Conservation (phyloP, 2,888 invertebrate genomes). For the Diaphora mendica region DNA sequence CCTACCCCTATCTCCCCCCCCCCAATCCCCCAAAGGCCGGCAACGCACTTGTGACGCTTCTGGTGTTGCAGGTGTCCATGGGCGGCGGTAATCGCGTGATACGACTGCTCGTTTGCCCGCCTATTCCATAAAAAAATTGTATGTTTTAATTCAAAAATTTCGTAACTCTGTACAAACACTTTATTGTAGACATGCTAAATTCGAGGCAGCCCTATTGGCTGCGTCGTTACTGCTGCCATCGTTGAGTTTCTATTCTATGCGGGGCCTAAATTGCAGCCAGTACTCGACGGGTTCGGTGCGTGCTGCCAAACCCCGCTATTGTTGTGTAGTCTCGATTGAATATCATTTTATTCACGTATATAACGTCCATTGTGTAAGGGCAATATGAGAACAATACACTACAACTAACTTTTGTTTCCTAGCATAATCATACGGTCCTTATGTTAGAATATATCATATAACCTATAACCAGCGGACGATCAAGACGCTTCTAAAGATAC, state of each 20-base stretch:
- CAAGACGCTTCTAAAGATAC: too few species aligned
- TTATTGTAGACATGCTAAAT: neutral
- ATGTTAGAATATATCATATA: too few species aligned
- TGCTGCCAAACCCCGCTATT: constrained; percentile 43
- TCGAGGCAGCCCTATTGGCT: constrained; percentile 28
- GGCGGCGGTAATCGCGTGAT: too few species aligned
- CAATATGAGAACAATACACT: neutral
- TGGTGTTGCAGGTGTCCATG: too few species aligned
- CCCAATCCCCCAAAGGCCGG: too few species aligned
- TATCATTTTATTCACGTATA: constrained; percentile 19
- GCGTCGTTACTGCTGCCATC: constrained; percentile 37
- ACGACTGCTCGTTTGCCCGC: too few species aligned
- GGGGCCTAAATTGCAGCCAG: constrained; percentile 35
- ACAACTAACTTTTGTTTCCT: neutral
- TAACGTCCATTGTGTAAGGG: constrained; percentile 26
- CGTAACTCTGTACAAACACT: too few species aligned
- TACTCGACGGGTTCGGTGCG: constrained; percentile 9
- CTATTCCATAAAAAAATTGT: too few species aligned
- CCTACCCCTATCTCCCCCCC: too few species aligned
- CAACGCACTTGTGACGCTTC: too few species aligned
- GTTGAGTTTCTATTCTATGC: constrained; percentile 51
- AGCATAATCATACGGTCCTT: neutral
- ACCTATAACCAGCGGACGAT: too few species aligned
- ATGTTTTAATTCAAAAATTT: too few species aligned
- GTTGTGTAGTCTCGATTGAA: constrained; percentile 36